Evolutionary conservation across 2,113 vertebrate genomes (phyloP), one percentile per base, ranked within the genome.

Genomic region (Fukomys damarensis): DNA sequence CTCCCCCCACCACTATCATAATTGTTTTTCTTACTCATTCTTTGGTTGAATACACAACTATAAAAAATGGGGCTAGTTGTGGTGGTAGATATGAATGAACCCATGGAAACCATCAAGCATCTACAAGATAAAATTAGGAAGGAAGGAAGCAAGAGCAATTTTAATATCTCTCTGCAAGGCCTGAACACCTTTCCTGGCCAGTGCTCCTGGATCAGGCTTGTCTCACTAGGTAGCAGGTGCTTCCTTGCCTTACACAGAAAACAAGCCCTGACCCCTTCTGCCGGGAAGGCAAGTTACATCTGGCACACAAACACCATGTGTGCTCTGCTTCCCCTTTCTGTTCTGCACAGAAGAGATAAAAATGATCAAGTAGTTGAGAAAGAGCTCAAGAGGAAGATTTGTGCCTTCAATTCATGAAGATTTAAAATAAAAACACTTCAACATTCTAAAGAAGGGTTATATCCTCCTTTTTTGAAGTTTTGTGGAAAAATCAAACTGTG

Each of bases 11-110:
- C 13, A 76, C 58, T 77, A 92, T 54, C 91, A 84, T 89, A 95
- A 93, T 94, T 95, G 89, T 97, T 97, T 97, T 94, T 97, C 80
- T 96, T 96, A 94, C 88, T 97, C 84, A 87, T 97, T 97, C 95
- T 96, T 94, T 95, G 93, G 82, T 96, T 95, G 95, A 96, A 96
- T 95, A 96, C 79, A 97, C 11, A 93, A 46, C 19, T 43, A 24
- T 86, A 76, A 94, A 96, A 94, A 76, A 80, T 3, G 2, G 74
- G 43, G 89, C n/a, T 63, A 49, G 56, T 66, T 54, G 90, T 24
- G 72, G n/a, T n/a, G 58, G 82, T 86, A 9, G 89, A 96, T 96
- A 96, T 96, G 87, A 97, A 90, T 82, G 84, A 83, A n/a, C 38
- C 32, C 65, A 65, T 70, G 94, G 94, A 96, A 97, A 97, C 54